These are phyloP conservation scores for Potamarius usumacintae DNA, from an alignment of 2,113 vertebrate species.

Conservation along the genomic window DNA sequence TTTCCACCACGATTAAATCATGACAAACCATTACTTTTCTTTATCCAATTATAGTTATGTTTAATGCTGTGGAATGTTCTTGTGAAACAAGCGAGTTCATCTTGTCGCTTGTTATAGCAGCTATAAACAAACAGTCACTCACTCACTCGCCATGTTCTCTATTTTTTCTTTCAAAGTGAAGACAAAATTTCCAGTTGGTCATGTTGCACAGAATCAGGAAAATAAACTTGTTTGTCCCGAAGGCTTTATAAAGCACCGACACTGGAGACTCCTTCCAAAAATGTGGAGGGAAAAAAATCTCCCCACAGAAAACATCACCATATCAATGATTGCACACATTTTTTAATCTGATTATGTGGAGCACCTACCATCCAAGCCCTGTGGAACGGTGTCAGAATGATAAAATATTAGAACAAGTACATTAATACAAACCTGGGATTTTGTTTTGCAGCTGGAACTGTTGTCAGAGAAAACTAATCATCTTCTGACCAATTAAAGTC, in stretches of 20 bases:
- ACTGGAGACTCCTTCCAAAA: background rate
- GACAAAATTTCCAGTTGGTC: background rate
- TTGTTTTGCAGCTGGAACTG: background rate
- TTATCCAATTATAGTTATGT: background rate
- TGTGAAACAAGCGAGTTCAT: background rate
- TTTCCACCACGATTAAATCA: background rate
- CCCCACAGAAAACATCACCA: background rate
- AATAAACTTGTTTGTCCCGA: background rate
- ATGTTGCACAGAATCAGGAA: background rate
- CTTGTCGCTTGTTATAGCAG: background rate
- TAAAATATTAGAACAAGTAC: background rate
- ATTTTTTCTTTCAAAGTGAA: background rate
- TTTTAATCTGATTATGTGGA: background rate
- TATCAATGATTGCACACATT: background rate
- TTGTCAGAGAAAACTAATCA: background rate
- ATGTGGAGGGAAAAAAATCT: background rate
- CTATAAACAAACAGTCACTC: background rate
- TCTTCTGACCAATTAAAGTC: background rate
- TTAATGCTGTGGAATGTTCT: background rate
- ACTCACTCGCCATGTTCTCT: too few relatives aligned
- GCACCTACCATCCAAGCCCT: background rate
- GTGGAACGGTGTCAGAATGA: too few relatives aligned
- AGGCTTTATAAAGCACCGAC: background rate
- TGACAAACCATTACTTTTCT: background rate
- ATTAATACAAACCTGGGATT: background rate